phyloP scores from a whole-genome alignment of 2,113 vertebrate genomes.

The Prochilodus magdalenae region DNA sequence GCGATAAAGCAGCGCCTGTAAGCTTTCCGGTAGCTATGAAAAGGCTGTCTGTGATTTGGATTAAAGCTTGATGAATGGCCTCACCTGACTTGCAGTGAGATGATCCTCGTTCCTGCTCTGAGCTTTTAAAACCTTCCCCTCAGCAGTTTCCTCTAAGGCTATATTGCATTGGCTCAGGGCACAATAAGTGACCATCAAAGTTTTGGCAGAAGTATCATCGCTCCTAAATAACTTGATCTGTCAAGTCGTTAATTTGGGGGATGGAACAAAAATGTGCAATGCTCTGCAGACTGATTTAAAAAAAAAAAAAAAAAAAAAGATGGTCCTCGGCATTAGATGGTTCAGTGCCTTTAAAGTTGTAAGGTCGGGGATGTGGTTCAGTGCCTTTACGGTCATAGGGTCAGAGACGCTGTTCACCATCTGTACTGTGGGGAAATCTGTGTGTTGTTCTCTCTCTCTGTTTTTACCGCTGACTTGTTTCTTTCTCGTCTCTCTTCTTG shows the following conservation, averaged over 20 bases:
- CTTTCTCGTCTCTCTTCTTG: too few relatives aligned
- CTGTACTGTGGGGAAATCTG: background rate
- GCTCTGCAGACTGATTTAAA: conserved; percentile 39
- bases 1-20: background rate
- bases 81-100: conserved; percentile 19
- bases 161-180: conserved; percentile 45
- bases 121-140: conserved; percentile 50
- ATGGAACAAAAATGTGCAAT: conserved; percentile 56
- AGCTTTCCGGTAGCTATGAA: conserved; percentile 23
- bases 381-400: conserved; percentile 20
- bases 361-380: background rate
- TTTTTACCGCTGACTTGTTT: too few relatives aligned
- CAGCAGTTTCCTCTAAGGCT: conserved; percentile 48
- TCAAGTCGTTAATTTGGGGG: conserved; percentile 51
- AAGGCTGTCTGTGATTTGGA: conserved; percentile 23
- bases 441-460: too few relatives aligned
- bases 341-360: conserved; percentile 19
- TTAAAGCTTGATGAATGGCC: conserved; percentile 28
- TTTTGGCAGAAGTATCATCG: conserved; percentile 54
- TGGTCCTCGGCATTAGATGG: conserved; percentile 10
- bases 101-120: conserved; percentile 25
- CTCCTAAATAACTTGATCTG: conserved; percentile 53
- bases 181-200: conserved; percentile 52
- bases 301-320: too few relatives aligned
- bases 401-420: background rate